Evolutionary conservation across 1,140 invertebrate species (phyloP).

Genomic region (Drosophila malerkotliana): DNA sequence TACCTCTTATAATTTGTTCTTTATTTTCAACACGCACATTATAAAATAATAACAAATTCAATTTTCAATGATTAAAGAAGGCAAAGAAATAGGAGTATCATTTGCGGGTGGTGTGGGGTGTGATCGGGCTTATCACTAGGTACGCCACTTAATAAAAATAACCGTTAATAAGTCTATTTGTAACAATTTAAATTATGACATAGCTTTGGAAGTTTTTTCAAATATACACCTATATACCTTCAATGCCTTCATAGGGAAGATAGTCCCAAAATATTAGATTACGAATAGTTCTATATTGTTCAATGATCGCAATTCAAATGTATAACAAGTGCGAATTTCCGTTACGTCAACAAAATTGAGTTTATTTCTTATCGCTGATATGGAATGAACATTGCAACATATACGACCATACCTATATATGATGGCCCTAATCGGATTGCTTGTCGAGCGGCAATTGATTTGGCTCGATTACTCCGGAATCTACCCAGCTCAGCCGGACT

Average conservation of each 20-base stretch:
- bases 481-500: background rate
- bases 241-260: conserved; percentile 34
- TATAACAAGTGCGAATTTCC: conserved; percentile 65
- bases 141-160: conserved; percentile 80
- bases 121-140: conserved; percentile 52
- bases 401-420: background rate
- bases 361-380: conserved; percentile 14
- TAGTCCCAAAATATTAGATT: conserved; percentile 49
- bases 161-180: conserved; percentile 76
- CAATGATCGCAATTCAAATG: conserved; percentile 47
- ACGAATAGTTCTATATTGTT: conserved; percentile 17
- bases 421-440: conserved; percentile 36
- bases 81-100: conserved; percentile 1
- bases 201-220: conserved; percentile 23
- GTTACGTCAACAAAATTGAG: conserved; percentile 34
- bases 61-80: conserved; percentile 58
- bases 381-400: background rate
- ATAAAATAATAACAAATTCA: conserved; percentile 69
- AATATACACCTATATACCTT: background rate
- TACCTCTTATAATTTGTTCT: conserved; percentile 22
- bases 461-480: conserved; percentile 46
- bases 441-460: conserved; percentile 38
- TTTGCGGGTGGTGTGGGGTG: background rate
- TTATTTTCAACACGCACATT: conserved; percentile 41
- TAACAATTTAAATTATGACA: conserved; percentile 78